Evolutionary conservation across 2,888 invertebrate genomes (phyloP), one percentile per base, ranked within the genome.

Genomic region (Cheilosia impressa): DNA sequence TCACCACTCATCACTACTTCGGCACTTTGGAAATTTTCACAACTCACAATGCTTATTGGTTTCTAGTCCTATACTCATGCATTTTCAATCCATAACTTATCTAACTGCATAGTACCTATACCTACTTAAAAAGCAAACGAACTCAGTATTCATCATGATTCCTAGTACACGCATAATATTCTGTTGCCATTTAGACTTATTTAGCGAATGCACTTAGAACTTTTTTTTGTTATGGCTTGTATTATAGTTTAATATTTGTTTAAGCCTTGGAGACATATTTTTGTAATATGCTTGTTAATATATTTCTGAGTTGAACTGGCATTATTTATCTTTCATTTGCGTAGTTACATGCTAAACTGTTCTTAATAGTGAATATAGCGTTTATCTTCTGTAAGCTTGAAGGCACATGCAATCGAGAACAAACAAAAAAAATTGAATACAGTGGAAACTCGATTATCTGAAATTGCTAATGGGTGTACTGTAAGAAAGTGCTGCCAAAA

Each of bases 291-390:
- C 43, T 53, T 58, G 27, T 72, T 38, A 65, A 58, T 65, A 24
- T 57, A 50, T 55, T 55, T 55, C 31, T 27, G 15, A 53, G 10
- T 53, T 17, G 41, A 41, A 41, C 34, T 60, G 27, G 17, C 24
- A 31, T 31, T 43, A 45, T 27, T 60, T 10, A 22, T 45, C 58
- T 53, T 66, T 45, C 47, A 66, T 58, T 79, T 58, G 17, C 15
- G 17, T 50, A 41, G 19, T 22, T 22, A 17, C 38, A 38, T 13
- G 38, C 13, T 38, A 38, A 10, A 13, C 34, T 38, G 38, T 4
- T 4, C 13, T 38, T 13, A 13, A 38, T 38, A 13, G 38, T 13
- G 13, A 38, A 38, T 38, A 13, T 38, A 3, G 38, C 3, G 38
- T 13, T 38, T 38, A 3, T 38, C 4, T 38, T 38, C n/a, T n/a